Evolutionary conservation across 2,888 invertebrate species (phyloP).

Genomic region (Epinotia demarniana): DNA sequence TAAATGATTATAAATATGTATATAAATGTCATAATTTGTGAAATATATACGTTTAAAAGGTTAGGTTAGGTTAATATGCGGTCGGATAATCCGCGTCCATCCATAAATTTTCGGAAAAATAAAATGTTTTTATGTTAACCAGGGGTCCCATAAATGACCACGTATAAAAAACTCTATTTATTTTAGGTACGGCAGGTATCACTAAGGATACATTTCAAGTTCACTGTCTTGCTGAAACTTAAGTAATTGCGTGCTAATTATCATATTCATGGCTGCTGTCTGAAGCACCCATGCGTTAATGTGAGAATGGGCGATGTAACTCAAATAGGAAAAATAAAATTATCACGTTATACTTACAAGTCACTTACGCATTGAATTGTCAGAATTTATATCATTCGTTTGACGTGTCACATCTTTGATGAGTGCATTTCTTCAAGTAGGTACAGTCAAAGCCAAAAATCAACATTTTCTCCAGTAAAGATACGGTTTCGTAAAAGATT

Average conservation of each 20-base stretch:
- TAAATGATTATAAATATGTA: too few species aligned
- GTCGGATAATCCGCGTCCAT: too few species aligned
- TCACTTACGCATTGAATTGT: slow-evolving; percentile 23
- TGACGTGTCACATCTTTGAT: slow-evolving; percentile 18
- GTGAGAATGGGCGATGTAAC: slow-evolving; percentile 38
- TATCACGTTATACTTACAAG: slow-evolving; percentile 29
- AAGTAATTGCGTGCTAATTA: slow-evolving; percentile 32
- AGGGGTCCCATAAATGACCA: background rate
- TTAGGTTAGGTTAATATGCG: too few species aligned
- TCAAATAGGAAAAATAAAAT: slow-evolving; percentile 30
- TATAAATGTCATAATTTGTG: too few species aligned
- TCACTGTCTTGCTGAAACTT: background rate
- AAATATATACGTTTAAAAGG: too few species aligned
- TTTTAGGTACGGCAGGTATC: too few species aligned
- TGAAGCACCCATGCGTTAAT: slow-evolving; percentile 24
- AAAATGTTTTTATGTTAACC: background rate
- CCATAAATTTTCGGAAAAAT: too few species aligned
- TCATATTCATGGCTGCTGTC: slow-evolving; percentile 15
- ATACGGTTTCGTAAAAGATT: too few species aligned
- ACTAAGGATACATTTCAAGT: background rate
- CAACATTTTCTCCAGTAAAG: too few species aligned
- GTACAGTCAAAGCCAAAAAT: background rate
- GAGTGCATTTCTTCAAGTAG: slow-evolving; percentile 25
- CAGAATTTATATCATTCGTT: slow-evolving; percentile 12
- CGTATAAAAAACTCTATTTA: background rate